A percentile compares a stretch with the other conserved stretches of the same genome.
These are phyloP conservation scores for Cettia cetti DNA, from an alignment of 2,113 vertebrate species.

Conservation along the genomic window DNA sequence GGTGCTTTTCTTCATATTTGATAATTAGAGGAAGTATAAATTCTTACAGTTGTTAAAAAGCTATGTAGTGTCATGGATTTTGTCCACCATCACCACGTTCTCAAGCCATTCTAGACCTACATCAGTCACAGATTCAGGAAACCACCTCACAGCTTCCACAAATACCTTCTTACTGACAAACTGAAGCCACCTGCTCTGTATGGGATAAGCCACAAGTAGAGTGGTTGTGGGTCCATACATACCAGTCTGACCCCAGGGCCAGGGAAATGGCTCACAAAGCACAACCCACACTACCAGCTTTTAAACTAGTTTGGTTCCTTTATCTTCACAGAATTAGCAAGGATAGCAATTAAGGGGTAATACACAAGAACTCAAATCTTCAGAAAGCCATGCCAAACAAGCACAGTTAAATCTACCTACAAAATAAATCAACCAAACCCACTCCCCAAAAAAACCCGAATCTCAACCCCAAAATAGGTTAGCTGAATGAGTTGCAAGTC, in stretches of 20 bases:
- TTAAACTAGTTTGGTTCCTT: not conserved
- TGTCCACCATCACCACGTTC: not conserved
- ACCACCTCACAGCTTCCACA: not conserved
- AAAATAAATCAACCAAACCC: not conserved
- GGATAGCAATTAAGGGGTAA: not conserved
- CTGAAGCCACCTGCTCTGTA: not conserved
- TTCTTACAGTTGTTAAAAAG: not conserved
- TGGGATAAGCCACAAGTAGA: not conserved
- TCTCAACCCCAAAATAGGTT: not conserved
- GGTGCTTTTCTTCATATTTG: not conserved
- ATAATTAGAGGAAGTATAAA: not conserved
- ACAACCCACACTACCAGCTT: not conserved
- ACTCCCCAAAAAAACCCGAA: rapidly evolving
- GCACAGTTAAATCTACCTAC: not conserved
- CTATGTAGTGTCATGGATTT: not conserved
- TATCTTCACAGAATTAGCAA: not conserved
- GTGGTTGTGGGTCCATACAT: not conserved
- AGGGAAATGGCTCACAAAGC: not conserved
- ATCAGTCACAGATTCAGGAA: not conserved
- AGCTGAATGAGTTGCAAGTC: not conserved
- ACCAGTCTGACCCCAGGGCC: not conserved
- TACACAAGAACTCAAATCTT: not conserved
- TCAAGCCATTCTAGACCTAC: not conserved
- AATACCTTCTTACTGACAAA: not conserved
- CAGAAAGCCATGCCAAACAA: not conserved